These are phyloP conservation scores for Nothobranchius kuhntae DNA, from an alignment of 2,113 vertebrate genomes.

Conservation along the genomic window DNA sequence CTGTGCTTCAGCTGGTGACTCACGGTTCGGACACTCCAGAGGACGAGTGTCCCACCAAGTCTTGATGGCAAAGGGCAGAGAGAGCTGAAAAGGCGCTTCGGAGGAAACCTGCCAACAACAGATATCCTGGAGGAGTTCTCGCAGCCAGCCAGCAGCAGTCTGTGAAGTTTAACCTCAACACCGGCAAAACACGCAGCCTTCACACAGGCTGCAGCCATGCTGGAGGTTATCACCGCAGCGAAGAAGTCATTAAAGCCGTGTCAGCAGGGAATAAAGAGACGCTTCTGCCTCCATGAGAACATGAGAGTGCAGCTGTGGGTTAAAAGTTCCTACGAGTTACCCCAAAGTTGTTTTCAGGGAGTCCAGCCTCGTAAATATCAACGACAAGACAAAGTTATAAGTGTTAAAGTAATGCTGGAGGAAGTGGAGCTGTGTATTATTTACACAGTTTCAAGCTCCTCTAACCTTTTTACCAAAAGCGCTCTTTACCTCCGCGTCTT, in stretches of 20 bases:
- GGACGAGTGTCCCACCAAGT: neutral
- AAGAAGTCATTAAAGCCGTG: no score
- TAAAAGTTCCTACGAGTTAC: neutral
- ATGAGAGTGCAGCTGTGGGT: neutral
- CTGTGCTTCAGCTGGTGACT: neutral
- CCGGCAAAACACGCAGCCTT: slow-evolving; percentile 13
- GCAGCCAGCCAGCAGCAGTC: slow-evolving; percentile 37
- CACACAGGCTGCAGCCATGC: slow-evolving; percentile 40
- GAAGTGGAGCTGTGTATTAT: neutral
- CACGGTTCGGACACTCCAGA: neutral
- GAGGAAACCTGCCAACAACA: slow-evolving; percentile 1
- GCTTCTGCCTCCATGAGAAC: neutral
- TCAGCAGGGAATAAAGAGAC: neutral
- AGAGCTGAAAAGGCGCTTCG: slow-evolving; percentile 21
- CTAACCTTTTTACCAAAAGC: neutral
- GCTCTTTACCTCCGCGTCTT: slow-evolving; percentile 4
- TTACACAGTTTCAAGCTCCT: neutral
- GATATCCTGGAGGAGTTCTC: slow-evolving; percentile 22
- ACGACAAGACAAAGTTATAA: neutral
- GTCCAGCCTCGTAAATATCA: neutral
- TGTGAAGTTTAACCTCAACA: slow-evolving; percentile 29
- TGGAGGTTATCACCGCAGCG: neutral
- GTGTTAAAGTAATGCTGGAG: neutral
- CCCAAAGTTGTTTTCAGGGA: neutral
- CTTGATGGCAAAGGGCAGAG: neutral